Conservation (phyloP, 2,113 vertebrate genomes). For the Cavia porcellus region DNA sequence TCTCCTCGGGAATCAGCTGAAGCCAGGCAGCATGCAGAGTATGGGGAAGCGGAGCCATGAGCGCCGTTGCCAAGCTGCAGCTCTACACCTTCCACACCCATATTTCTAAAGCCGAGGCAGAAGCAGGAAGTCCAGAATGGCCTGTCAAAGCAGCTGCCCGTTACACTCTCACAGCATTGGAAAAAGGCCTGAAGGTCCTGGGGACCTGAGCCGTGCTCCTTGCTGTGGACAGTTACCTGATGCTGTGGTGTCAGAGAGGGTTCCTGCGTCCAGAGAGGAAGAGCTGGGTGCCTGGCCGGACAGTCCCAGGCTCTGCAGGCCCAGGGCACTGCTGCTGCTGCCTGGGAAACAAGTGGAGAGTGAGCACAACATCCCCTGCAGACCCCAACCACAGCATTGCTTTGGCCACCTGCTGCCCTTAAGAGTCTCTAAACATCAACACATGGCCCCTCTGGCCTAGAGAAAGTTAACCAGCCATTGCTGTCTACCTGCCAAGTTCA, state of each 20-base stretch:
- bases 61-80: neutral
- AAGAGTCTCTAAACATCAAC: slow-evolving; percentile 56
- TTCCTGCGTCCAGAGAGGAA: slow-evolving; percentile 98
- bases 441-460: slow-evolving; percentile 46
- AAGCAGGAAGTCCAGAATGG: slow-evolving; percentile 80
- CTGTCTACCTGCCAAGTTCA: slow-evolving; percentile 52
- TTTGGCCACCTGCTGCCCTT: slow-evolving; percentile 63
- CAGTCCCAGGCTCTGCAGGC: slow-evolving; percentile 97
- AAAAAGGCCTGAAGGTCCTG: slow-evolving; percentile 63
- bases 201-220: slow-evolving; percentile 75
- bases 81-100: neutral
- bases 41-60: slow-evolving; percentile 55
- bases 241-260: slow-evolving; percentile 98
- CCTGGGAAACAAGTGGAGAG: slow-evolving; percentile 88
- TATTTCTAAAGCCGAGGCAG: slow-evolving; percentile 54
- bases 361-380: slow-evolving; percentile 40
- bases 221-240: slow-evolving; percentile 95
- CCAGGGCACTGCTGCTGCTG: slow-evolving; percentile 98
- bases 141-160: slow-evolving; percentile 84
- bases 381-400: slow-evolving; percentile 27
- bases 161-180: slow-evolving; percentile 76
- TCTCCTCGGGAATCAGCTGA: slow-evolving; percentile 41
- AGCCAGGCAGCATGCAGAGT: slow-evolving; percentile 81
- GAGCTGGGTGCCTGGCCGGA: slow-evolving; percentile 99
- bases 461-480: slow-evolving; percentile 56